Conservation (phyloP, 2,888 invertebrate species). For the Meliscaeva auricollis region DNA sequence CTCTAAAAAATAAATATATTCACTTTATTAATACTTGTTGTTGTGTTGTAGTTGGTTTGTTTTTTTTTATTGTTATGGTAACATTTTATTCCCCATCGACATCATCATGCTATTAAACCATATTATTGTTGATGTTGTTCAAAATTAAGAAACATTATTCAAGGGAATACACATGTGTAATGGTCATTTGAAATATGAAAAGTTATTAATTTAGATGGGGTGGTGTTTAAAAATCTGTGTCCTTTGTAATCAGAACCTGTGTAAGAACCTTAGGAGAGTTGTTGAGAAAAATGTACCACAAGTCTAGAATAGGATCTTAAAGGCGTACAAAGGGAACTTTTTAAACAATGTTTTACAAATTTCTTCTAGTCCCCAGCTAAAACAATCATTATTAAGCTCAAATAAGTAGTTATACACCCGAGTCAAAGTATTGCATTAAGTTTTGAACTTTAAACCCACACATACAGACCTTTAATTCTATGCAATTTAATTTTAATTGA, state of each 20-base stretch:
- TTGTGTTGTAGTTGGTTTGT: not conserved
- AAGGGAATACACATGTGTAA: too few species aligned
- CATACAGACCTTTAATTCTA: constrained; percentile 14
- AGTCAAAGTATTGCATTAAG: constrained; percentile 5
- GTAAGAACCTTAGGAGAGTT: too few species aligned
- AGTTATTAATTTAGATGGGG: too few species aligned
- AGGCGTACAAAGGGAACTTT: too few species aligned
- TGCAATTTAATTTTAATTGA: constrained; percentile 68
- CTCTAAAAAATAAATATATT: constrained; percentile 16
- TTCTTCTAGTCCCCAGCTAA: too few species aligned
- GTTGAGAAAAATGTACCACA: too few species aligned
- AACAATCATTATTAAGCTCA: not conserved
- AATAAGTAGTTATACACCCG: not conserved
- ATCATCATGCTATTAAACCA: not conserved
- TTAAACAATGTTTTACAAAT: too few species aligned
- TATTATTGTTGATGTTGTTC: constrained; percentile 6
- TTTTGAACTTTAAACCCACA: constrained; percentile 51
- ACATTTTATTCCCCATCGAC: not conserved
- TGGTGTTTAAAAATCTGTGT: too few species aligned
- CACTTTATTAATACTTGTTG: constrained; percentile 7
- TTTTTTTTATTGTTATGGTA: not conserved
- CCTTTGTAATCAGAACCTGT: too few species aligned
- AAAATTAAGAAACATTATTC: not conserved
- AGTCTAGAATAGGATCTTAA: too few species aligned
- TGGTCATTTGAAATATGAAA: not conserved